Base-by-base conservation (phyloP, 2,113 vertebrate species). In the Phalacrocorax pelagicus region DNA sequence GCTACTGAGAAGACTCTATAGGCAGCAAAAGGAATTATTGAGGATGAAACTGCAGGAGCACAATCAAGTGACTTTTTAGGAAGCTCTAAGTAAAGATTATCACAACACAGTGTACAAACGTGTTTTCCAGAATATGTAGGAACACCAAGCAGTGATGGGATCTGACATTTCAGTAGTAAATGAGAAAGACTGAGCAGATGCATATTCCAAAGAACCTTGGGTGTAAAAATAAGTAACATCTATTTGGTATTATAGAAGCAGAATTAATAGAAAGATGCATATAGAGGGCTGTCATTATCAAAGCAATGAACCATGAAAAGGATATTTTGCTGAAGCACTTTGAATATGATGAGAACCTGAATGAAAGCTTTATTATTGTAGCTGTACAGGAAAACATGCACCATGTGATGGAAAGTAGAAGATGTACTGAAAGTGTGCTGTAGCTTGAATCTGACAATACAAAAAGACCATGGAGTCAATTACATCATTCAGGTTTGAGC, bases 271-370 rank as follows among this genome's bases (percentile, higher is more conserved):
- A 79, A 91, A 84, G 81, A 51, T 84, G 55, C 77, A 81, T 70
- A 84, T 44, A 92, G 47, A 93, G 26, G 15, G 47, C 55, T 86
- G 42, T 74, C 69, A 96, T 96, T 95, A 93, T 69, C 70, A 85
- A 88, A 93, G 54, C 66, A 86, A 69, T 73, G 92, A 91, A 86
- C 74, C 91, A 79, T 65, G 78, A 94, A 95, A 95, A 91, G 78
- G 24, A 54, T 86, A 74, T 93, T 95, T 90, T 89, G 57, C 62
- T 65, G 58, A 69, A 90, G 54, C 7, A 70, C 9, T 80, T 95
- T 62, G 51, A 90, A 72, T 93, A 73, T 46, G 30, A 70, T 10
- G 7, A 91, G 66, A 92, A 91, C 27, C 30, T 77, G 84, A 90
- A 86, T 72, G 49, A 80, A 91, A 96, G 30, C 22, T 77, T 95